These are phyloP conservation scores for Ceyx cyanopectus DNA, from an alignment of 2,113 vertebrate species.

Conservation along the genomic window DNA sequence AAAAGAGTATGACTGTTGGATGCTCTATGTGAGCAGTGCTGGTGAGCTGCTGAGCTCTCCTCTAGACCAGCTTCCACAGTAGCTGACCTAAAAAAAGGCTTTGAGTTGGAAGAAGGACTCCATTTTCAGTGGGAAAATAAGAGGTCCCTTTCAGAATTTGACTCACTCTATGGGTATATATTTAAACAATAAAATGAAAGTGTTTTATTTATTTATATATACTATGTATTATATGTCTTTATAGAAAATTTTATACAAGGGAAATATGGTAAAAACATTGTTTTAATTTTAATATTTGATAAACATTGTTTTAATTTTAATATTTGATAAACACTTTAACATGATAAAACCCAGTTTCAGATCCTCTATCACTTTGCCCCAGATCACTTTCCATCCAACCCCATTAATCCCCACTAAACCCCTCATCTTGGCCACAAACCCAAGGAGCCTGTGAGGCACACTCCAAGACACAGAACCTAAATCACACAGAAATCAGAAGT, in stretches of 20 bases:
- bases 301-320: background rate
- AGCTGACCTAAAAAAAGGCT: background rate
- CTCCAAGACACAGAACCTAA: background rate
- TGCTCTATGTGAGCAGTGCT: background rate
- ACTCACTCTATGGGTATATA: background rate
- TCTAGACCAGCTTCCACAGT: background rate
- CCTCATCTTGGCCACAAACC: background rate
- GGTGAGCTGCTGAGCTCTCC: background rate
- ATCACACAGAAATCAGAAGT: background rate
- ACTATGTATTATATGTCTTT: background rate
- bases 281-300: background rate
- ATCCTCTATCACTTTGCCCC: background rate
- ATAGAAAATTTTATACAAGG: background rate
- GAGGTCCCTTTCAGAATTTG: background rate
- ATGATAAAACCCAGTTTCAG: background rate
- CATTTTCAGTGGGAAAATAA: background rate
- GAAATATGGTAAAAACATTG: background rate
- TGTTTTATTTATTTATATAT: background rate
- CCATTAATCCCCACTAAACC: background rate
- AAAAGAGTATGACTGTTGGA: rapidly evolving
- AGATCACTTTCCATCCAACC: background rate
- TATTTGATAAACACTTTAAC: background rate
- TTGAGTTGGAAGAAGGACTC: background rate
- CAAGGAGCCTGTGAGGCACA: background rate
- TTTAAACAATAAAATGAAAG: background rate